Evolutionary conservation across 2,888 invertebrate species (phyloP).

Genomic region (Papilio gigon): DNA sequence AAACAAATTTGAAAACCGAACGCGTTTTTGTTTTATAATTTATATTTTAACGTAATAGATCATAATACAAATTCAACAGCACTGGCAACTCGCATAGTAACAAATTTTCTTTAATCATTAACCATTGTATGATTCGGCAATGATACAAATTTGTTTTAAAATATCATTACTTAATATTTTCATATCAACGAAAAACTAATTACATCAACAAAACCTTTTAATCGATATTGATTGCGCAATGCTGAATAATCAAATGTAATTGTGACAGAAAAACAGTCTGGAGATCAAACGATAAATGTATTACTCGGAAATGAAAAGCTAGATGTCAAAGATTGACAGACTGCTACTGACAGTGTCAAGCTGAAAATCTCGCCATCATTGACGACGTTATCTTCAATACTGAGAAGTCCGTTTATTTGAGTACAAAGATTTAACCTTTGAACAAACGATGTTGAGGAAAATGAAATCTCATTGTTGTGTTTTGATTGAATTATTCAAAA

Average conservation of each 20-base stretch:
- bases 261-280: slow-evolving; percentile 13
- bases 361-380: slow-evolving; percentile 14
- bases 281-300: slow-evolving; percentile 27
- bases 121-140: no score
- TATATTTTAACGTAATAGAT: no score
- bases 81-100: no score
- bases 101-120: no score
- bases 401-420: slow-evolving; percentile 1
- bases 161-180: background rate
- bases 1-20: no score
- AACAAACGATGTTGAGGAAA: background rate
- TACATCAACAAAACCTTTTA: background rate
- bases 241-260: background rate
- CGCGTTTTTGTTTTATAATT: no score
- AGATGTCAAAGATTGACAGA: slow-evolving; percentile 8
- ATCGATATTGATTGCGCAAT: slow-evolving; percentile 4
- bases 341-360: background rate
- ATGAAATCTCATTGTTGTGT: background rate
- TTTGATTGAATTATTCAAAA: background rate
- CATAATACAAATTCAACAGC: no score
- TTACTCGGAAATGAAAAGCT: slow-evolving; percentile 26
- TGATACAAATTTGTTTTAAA: no score
- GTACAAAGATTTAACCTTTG: background rate
- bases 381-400: slow-evolving; percentile 12
- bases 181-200: background rate